Conservation (phyloP, 2,888 invertebrate genomes). For the Chrysotoxum bicinctum region DNA sequence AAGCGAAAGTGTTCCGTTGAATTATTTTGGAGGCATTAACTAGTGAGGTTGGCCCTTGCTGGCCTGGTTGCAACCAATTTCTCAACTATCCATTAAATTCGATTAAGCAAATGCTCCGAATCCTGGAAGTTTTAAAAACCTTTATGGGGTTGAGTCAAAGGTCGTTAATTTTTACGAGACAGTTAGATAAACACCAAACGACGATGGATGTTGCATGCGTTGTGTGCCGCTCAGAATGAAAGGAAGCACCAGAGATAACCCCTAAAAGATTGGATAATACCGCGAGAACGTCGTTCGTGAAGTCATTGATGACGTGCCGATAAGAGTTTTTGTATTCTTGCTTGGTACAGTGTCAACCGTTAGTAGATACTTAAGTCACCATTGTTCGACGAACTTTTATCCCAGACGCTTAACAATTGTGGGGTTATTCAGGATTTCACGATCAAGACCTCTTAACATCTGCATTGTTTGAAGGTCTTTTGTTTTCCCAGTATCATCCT, state of each 20-base stretch:
- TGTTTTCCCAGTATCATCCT: constrained; percentile 40
- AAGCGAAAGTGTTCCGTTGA: not conserved
- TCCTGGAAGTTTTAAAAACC: not conserved
- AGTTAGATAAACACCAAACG: constrained; percentile 4
- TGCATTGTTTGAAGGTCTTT: constrained; percentile 42
- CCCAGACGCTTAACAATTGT: constrained; percentile 10
- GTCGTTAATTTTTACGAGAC: constrained; percentile 22
- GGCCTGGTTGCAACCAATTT: not conserved
- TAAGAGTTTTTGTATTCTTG: constrained; percentile 36
- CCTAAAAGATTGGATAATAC: constrained; percentile 33
- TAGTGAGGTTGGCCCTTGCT: not conserved
- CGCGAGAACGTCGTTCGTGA: constrained; percentile 26
- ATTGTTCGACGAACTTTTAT: constrained; percentile 42
- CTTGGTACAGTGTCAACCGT: constrained; percentile 10
- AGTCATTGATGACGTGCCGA: constrained; percentile 48
- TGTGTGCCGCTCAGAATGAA: not conserved
- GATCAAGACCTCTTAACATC: constrained; percentile 46
- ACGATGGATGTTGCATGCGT: not conserved
- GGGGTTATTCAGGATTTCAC: constrained; percentile 29
- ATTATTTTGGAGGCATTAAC: constrained; percentile 6
- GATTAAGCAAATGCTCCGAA: not conserved
- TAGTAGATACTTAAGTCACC: constrained; percentile 39
- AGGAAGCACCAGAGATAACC: constrained; percentile 36
- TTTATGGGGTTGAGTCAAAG: not conserved
- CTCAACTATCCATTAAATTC: constrained; percentile 5